These are phyloP conservation scores for Xiphorhynchus erythropygius DNA, from an alignment of 2,797 vertebrate genomes.

Conservation along the genomic window DNA sequence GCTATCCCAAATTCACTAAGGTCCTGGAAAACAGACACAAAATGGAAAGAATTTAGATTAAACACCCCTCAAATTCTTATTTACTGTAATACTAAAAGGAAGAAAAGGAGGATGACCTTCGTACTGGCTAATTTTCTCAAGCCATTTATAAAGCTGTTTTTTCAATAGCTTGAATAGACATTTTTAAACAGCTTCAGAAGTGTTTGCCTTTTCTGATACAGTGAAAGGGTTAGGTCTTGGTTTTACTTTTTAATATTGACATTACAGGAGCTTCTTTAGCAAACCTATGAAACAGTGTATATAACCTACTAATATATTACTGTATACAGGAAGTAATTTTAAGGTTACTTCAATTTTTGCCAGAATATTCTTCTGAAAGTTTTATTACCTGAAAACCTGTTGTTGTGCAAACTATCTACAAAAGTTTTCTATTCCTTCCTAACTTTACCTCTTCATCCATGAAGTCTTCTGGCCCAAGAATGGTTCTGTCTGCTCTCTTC, in stretches of 20 bases:
- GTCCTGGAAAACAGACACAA: conserved; percentile 78
- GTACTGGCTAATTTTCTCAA: not conserved
- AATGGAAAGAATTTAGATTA: not conserved
- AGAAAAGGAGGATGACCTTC: not conserved
- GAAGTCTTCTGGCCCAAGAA: conserved; percentile 88
- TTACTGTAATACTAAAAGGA: not conserved
- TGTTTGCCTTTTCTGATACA: not conserved
- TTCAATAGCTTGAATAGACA: not conserved
- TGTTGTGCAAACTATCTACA: not conserved
- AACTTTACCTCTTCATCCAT: conserved; percentile 96
- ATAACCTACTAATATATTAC: not conserved
- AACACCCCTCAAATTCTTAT: not conserved
- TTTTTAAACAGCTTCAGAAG: not conserved
- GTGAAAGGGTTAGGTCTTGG: not conserved
- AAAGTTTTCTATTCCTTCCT: not conserved
- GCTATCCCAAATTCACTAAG: conserved; percentile 94
- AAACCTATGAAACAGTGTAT: not conserved
- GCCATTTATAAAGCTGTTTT: not conserved
- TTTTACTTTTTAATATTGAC: not conserved
- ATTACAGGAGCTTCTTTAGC: not conserved
- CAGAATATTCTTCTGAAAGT: not conserved
- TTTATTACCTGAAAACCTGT: not conserved
- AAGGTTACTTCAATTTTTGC: not conserved
- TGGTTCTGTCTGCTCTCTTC: conserved; percentile 83
- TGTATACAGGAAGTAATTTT: not conserved